Percentiles rank a stretch among this genome's conserved stretches.
Conservation (phyloP, 2,888 invertebrate genomes). For the Amblyjoppa proteus region DNA sequence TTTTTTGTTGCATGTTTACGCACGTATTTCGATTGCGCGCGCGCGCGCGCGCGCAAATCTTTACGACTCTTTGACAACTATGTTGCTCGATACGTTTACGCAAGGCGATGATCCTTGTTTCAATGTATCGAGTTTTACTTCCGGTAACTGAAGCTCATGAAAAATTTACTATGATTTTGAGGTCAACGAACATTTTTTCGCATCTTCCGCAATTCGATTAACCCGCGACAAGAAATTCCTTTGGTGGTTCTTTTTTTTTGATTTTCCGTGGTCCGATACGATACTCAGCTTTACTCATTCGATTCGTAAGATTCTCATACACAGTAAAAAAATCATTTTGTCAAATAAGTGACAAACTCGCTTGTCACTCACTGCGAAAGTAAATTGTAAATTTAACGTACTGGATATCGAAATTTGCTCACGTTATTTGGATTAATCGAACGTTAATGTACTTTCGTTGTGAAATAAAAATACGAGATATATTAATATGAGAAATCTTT, state of each 20-base stretch:
- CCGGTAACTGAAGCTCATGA: not conserved
- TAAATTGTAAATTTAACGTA: no score
- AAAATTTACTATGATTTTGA: not conserved
- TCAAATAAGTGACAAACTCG: no score
- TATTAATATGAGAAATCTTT: no score
- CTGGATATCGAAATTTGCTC: no score
- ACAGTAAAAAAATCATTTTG: no score
- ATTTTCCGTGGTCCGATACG: not conserved
- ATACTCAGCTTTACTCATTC: not conserved
- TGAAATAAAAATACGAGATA: no score
- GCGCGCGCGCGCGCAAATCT: not conserved
- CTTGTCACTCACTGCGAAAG: no score
- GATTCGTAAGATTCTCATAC: no score
- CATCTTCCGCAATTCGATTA: not conserved
- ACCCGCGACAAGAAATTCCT: not conserved
- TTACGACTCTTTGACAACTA: not conserved
- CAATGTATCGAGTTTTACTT: not conserved
- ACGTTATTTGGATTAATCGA: no score
- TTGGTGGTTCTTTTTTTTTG: not conserved
- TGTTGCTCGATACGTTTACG: not conserved
- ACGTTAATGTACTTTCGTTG: no score
- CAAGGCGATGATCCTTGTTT: not conserved
- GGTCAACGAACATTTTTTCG: not conserved
- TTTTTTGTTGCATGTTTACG: slow-evolving; percentile 1
- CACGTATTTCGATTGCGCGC: not conserved